Conservation (phyloP, 2,113 vertebrate genomes). For the Grammomys surdaster region DNA sequence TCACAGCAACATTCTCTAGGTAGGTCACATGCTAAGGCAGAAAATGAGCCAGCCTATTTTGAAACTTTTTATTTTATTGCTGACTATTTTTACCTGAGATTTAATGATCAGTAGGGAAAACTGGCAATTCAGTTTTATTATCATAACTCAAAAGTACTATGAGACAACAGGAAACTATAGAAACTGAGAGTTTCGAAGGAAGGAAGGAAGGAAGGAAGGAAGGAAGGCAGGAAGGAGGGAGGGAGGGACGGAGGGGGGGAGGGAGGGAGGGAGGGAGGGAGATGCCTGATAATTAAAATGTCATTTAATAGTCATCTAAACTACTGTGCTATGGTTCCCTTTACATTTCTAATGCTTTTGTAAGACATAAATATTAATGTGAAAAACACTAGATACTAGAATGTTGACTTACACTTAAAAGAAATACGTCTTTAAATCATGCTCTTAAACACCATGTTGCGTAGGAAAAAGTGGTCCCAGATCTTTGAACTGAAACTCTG, state of each 20-base stretch:
- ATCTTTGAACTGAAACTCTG: conserved; percentile 53
- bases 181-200: not conserved
- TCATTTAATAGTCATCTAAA: not conserved
- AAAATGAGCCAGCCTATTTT: not conserved
- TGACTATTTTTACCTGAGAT: not conserved
- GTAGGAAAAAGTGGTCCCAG: conserved; percentile 29
- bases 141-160: not conserved
- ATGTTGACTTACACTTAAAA: not conserved
- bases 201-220: not conserved
- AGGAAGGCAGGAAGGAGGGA: not conserved
- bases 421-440: conserved; percentile 32
- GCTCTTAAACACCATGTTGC: not conserved
- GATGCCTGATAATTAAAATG: not conserved
- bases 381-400: not conserved
- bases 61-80: not conserved
- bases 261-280: not conserved
- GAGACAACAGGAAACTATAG: not conserved
- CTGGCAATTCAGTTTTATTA: conserved; percentile 1
- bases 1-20: not conserved
- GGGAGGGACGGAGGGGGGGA: not conserved
- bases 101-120: not conserved
- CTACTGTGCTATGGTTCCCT: not conserved
- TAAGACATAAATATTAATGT: conserved; percentile 34
- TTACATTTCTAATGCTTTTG: not conserved
- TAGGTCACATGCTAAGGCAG: not conserved